Conservation (phyloP, 1,140 invertebrate species). For the Phortica variegata region DNA sequence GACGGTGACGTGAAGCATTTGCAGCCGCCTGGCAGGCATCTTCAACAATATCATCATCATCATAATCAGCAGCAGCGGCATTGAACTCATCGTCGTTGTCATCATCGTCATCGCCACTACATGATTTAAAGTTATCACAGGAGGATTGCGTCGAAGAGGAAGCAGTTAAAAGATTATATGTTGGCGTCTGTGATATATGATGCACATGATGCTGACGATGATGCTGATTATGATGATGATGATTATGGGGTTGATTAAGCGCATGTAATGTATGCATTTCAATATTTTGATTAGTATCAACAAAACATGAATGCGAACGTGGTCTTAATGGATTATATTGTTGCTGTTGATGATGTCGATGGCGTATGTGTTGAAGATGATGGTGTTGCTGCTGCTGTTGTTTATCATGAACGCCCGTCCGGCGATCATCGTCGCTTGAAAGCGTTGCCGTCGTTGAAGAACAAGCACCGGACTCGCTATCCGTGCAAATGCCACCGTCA, state of each 20-base stretch:
- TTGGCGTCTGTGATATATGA: conserved; percentile 23
- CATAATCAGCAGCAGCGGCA: conserved; percentile 14
- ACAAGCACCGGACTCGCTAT: too few relatives aligned
- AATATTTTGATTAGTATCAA: conserved; percentile 28
- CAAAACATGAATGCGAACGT: conserved; percentile 46
- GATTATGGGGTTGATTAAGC: conserved; percentile 16
- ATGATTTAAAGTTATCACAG: conserved; percentile 44
- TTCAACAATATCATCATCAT: conserved; percentile 10
- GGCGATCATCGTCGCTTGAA: conserved; percentile 24
- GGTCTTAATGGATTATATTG: conserved; percentile 13
- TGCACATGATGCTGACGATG: conserved; percentile 32
- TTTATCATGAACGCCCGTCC: conserved; percentile 13
- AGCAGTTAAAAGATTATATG: conserved; percentile 11
- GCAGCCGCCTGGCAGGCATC: conserved; percentile 21
- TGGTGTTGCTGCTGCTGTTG: conserved; percentile 1
- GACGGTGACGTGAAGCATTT: conserved; percentile 17
- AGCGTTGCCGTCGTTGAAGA: conserved; percentile 5
- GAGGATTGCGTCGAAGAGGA: conserved; percentile 43
- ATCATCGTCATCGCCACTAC: conserved; percentile 27
- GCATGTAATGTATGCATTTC: conserved; percentile 19
- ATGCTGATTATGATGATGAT: conserved; percentile 12
- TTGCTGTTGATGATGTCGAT: conserved; percentile 5
- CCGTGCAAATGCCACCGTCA: conserved; percentile 8
- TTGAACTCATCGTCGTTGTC: conserved; percentile 29
- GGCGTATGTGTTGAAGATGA: conserved; percentile 3